These are phyloP conservation scores for Emydocephalus ijimae DNA, from an alignment of 2,113 vertebrate species.

Conservation along the genomic window DNA sequence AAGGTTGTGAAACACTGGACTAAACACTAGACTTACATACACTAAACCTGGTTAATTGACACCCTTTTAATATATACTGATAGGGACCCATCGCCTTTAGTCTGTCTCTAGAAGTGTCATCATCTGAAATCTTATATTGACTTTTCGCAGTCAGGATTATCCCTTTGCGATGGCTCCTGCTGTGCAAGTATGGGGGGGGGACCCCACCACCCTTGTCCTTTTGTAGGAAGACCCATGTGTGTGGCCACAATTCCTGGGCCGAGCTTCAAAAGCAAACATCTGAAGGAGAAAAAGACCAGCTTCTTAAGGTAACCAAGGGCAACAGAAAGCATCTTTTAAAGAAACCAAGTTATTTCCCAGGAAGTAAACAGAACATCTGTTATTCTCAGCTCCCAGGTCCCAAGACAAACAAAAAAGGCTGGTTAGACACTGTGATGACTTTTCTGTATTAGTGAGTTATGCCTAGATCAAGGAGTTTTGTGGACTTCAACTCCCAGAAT, in stretches of 20 bases:
- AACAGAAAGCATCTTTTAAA: not conserved
- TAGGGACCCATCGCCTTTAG: not conserved
- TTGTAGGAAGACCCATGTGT: not conserved
- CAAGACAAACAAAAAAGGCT: not conserved
- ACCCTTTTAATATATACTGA: not conserved
- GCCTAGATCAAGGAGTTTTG: too few relatives aligned
- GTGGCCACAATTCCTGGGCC: not conserved
- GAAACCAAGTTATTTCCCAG: not conserved
- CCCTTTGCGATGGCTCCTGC: not conserved
- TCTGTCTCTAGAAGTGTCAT: too few relatives aligned
- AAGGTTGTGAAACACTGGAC: not conserved
- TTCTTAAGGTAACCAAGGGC: not conserved
- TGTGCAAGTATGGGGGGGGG: not conserved
- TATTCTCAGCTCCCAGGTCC: not conserved
- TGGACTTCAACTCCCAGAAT: not conserved
- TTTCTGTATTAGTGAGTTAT: not conserved
- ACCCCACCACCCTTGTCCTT: not conserved
- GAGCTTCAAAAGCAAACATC: not conserved
- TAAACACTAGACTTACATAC: not conserved
- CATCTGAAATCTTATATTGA: too few relatives aligned
- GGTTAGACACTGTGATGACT: not conserved
- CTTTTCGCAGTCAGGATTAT: not conserved
- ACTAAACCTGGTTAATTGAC: not conserved
- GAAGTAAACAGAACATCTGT: not conserved
- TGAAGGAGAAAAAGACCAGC: not conserved